Base-by-base conservation (phyloP, 2,888 invertebrate species). In the Metopia argyrocephala region DNA sequence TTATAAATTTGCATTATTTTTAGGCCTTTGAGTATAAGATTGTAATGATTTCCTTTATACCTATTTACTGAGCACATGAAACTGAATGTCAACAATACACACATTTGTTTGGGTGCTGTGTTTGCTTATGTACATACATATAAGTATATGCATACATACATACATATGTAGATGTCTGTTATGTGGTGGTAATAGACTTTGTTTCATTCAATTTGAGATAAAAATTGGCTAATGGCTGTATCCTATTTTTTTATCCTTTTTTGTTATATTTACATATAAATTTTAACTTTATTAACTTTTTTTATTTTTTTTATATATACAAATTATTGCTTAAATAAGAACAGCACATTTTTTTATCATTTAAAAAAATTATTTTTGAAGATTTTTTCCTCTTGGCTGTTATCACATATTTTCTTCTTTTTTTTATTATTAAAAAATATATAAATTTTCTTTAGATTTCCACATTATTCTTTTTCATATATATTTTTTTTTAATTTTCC, bases 61-160 rank as follows among this genome's bases (percentile, higher is more conserved):
- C n/a, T n/a, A n/a, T n/a, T n/a, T n/a, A n/a, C n/a, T n/a, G n/a
- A n/a, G n/a, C n/a, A n/a, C n/a, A n/a, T n/a, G n/a, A n/a, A n/a
- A n/a, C n/a, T n/a, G n/a, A n/a, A n/a, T n/a, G n/a, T n/a, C n/a
- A n/a, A n/a, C n/a, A n/a, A n/a, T n/a, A n/a, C n/a, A n/a, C n/a
- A n/a, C n/a, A n/a, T 0, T 31, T 31, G 12, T 31, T 31, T 31
- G 2, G 12, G 7, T 38, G 38, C 38, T 38, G 38, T 2, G 38
- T 38, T 15, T 38, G 38, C 38, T 12, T 38, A 38, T 38, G 38
- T 38, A 3, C 15, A 3, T 9, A 15, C 15, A 15, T 12, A 3
- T 38, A 12, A 15, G 65, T 50, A 75, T n/a, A n/a, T 61, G 18
- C 45, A 45, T 61, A 66, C 61, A 38, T 38, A 38, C n/a, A 38